Evolutionary conservation across 2,113 vertebrate species (phyloP).

Genomic region (Neolamprologus sp.): DNA sequence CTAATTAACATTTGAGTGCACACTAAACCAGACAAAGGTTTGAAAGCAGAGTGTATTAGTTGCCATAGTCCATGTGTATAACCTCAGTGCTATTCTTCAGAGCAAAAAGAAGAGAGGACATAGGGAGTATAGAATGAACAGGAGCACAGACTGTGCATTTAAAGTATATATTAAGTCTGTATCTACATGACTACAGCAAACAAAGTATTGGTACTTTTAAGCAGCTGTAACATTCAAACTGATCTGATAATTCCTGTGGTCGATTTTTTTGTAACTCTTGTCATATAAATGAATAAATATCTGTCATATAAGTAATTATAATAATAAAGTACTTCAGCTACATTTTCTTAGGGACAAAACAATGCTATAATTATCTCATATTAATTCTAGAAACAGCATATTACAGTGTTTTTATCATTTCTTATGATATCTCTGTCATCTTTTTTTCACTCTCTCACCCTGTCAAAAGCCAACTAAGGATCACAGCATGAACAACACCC

Average conservation of each 20-base stretch:
- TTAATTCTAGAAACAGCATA: neutral
- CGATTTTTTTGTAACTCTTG: neutral
- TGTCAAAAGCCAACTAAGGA: neutral
- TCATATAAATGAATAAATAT: neutral
- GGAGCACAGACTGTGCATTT: neutral
- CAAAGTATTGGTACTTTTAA: neutral
- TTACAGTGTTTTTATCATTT: neutral
- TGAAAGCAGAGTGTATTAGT: neutral
- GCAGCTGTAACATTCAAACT: neutral
- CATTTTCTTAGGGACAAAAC: neutral
- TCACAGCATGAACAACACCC: slow-evolving; percentile 61
- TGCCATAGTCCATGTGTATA: neutral
- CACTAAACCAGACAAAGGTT: neutral
- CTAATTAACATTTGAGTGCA: neutral
- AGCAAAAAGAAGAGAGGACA: neutral
- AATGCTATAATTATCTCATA: neutral
- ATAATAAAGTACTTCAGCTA: neutral
- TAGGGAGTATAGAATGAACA: neutral
- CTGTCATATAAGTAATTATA: neutral
- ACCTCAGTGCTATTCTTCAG: neutral
- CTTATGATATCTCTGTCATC: neutral
- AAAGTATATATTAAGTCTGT: neutral
- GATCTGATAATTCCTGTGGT: neutral
- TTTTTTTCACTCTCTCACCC: neutral
- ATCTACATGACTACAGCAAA: neutral